Evolutionary conservation across 1,140 invertebrate genomes (phyloP).

Genomic region (Venustaconcha ellipsiformis): DNA sequence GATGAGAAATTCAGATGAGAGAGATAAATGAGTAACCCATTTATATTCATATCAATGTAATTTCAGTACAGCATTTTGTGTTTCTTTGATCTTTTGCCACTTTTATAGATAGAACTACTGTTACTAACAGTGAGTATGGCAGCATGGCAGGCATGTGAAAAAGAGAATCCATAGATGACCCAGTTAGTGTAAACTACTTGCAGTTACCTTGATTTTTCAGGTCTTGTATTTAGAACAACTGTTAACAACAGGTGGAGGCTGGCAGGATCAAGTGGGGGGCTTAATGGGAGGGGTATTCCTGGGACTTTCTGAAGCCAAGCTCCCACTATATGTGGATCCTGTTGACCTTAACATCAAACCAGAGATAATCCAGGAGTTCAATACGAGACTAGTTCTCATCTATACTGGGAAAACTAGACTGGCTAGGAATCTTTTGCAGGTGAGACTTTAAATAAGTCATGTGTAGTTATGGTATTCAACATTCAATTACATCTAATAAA

Average conservation of each 20-base stretch:
- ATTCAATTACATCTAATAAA: no score
- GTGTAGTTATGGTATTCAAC: no score
- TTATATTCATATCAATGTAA: no score
- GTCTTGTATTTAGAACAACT: constrained; percentile 73
- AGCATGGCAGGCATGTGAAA: no score
- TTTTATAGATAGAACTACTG: no score
- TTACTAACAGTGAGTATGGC: no score
- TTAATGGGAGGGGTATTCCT: constrained; percentile 69
- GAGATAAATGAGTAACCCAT: no score
- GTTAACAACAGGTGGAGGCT: constrained; percentile 73
- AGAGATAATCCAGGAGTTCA: constrained; percentile 62
- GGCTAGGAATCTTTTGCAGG: constrained; percentile 72
- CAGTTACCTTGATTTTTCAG: constrained; percentile 40
- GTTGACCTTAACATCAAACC: constrained; percentile 55
- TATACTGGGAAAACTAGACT: constrained; percentile 74
- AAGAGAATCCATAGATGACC: no score
- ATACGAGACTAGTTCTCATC: constrained; percentile 69
- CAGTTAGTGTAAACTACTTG: no score
- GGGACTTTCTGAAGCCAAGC: constrained; percentile 63
- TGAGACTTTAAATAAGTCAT: constrained; percentile 24
- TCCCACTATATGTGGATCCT: constrained; percentile 66
- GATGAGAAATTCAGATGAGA: no score
- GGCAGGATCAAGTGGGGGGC: constrained; percentile 74
- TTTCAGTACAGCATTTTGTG: no score
- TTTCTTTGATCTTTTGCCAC: no score